Evolutionary conservation across 2,888 invertebrate genomes (phyloP).

Genomic region (Gortyna flavago): DNA sequence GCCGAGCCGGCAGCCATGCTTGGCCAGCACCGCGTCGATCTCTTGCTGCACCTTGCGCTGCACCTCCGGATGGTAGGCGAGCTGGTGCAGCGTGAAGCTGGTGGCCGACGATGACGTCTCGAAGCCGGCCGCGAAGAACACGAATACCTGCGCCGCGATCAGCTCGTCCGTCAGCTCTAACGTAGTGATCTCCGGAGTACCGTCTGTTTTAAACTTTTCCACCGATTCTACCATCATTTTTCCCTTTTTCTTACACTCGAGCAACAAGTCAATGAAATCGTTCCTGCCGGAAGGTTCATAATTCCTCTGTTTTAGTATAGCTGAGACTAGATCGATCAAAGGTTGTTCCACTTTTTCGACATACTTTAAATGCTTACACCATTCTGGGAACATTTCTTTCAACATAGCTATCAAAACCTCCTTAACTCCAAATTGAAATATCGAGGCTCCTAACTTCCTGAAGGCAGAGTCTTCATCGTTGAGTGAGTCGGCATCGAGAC

Average conservation of each 20-base stretch:
- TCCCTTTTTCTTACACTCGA: constrained; percentile 76
- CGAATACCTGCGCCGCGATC: constrained; percentile 78
- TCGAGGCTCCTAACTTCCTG: constrained; percentile 75
- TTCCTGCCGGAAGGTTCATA: constrained; percentile 75
- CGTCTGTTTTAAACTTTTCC: constrained; percentile 72
- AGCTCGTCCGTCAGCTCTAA: constrained; percentile 74
- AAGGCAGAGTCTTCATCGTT: constrained; percentile 77
- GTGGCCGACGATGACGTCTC: constrained; percentile 81
- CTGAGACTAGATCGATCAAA: constrained; percentile 71
- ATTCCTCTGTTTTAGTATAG: constrained; percentile 75
- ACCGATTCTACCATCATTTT: constrained; percentile 75
- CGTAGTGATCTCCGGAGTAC: constrained; percentile 67
- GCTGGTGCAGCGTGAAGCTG: constrained; percentile 78
- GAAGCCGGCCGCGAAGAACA: constrained; percentile 80
- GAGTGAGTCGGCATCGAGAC: constrained; percentile 78
- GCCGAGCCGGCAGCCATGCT: constrained; percentile 71
- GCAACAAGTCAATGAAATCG: constrained; percentile 78
- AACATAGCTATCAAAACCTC: constrained; percentile 67
- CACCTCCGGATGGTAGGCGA: constrained; percentile 75
- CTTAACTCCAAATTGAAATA: constrained; percentile 67
- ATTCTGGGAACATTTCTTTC: constrained; percentile 75
- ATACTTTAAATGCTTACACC: constrained; percentile 70
- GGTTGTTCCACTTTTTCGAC: constrained; percentile 71
- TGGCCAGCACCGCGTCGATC: constrained; percentile 73
- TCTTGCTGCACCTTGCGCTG: constrained; percentile 76